Evolutionary conservation across 2,113 vertebrate species (phyloP), one percentile per base, ranked within the genome.

Genomic region (Galemys pyrenaicus): DNA sequence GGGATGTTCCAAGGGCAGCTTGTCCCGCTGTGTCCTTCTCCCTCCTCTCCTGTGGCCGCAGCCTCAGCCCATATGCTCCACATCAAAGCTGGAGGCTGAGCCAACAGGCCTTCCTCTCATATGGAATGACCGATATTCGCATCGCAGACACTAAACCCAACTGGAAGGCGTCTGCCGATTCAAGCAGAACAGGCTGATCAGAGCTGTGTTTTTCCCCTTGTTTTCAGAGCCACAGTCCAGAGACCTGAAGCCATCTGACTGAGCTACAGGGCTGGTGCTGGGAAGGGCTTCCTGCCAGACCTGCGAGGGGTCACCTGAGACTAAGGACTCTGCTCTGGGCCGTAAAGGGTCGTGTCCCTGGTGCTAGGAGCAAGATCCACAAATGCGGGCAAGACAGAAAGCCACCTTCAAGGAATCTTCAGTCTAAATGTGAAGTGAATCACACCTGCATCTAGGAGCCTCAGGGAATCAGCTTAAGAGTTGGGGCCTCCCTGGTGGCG

Each of bases 121-220:
- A 37, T 56, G 77, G 75, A 96, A 89, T 74, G 60, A 67, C 74
- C 77, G 88, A 71, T 62, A 89, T 26, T 96, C 94, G 88, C 30
- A 41, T 90, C 94, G 5, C 20, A 92, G 75, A 89, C 73, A 81
- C 81, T 85, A 62, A 84, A 94, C 97, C 92, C 2, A 1, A 15
- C 3, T 77, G 70, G 51, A 82, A 95, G 64, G 9, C 2, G 94
- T 58, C 79, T 84, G 97, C 97, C 96, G 97, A 96, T 60, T 51
- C 6, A 97, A 98, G 97, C 96, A 97, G 85, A 67, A 4, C 95
- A 74, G 0, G 87, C 74, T 83, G 44, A 87, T 96, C 92, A 97
- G 65, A 30, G 85, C 65, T 82, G 91, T 94, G 85, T 37, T 91
- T 82, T n/a, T 1, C 39, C 39, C 15, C 5, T 62, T 56, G 37